Percentiles rank a stretch among this genome's conserved stretches.
Conservation (phyloP, 2,113 vertebrate genomes). For the Leiothrix lutea region DNA sequence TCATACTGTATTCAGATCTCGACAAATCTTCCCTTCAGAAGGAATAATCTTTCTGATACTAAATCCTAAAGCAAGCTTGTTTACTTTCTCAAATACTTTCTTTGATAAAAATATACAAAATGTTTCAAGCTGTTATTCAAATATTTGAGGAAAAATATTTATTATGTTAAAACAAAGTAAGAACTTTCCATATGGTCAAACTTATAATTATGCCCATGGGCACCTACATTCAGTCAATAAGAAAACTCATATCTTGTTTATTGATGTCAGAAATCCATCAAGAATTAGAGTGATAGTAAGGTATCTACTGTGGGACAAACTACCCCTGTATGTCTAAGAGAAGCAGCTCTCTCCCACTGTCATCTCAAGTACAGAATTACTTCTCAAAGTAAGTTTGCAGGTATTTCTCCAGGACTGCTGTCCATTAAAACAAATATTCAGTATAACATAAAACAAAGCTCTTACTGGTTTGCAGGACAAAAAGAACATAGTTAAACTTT, state of each 20-base stretch:
- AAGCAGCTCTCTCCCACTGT: neutral
- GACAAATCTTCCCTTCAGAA: neutral
- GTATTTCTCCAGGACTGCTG: slow-evolving; percentile 27
- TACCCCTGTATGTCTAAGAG: neutral
- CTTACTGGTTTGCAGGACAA: slow-evolving; percentile 16
- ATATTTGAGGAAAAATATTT: neutral
- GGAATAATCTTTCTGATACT: neutral
- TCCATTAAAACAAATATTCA: slow-evolving; percentile 40
- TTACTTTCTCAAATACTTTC: neutral
- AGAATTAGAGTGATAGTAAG: neutral
- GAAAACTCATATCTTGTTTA: slow-evolving; percentile 13
- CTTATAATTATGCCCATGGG: neutral
- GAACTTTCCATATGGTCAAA: neutral
- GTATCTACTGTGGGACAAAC: neutral
- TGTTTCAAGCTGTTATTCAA: neutral
- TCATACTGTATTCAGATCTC: neutral
- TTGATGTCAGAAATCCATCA: slow-evolving; percentile 19
- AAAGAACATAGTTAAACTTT: slow-evolving; percentile 42
- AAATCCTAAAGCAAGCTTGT: neutral
- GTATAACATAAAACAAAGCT: slow-evolving; percentile 44
- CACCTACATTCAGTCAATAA: neutral
- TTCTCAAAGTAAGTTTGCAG: slow-evolving; percentile 46
- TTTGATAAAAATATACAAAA: neutral
- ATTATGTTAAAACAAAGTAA: neutral
- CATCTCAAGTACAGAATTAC: neutral